A percentile compares a stretch with the other conserved stretches of the same genome.
phyloP scores from a whole-genome alignment of 2,797 vertebrate species.

The Coluber constrictor region DNA sequence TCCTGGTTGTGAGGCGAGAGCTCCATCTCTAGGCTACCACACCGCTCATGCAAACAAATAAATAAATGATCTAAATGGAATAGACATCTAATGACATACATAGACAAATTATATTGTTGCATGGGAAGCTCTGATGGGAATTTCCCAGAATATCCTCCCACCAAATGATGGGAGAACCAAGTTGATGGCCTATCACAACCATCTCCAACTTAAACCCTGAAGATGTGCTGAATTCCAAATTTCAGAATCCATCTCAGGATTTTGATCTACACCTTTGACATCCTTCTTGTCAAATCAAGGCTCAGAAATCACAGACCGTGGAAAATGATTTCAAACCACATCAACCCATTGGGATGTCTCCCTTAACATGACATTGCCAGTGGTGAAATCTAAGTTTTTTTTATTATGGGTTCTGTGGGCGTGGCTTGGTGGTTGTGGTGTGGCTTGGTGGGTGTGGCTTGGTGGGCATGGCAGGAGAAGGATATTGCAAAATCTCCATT shows the following conservation, averaged over 20 bases:
- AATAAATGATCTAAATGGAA: background rate
- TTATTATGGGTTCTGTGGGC: too few relatives aligned
- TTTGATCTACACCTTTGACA: background rate
- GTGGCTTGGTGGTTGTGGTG: too few relatives aligned
- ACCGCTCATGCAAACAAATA: background rate
- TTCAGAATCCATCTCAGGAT: background rate
- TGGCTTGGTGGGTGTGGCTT: too few relatives aligned
- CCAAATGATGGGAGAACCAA: background rate
- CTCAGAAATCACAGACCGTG: background rate
- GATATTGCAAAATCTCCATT: too few relatives aligned
- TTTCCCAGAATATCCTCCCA: background rate
- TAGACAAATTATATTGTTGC: background rate
- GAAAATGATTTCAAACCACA: background rate
- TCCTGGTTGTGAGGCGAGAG: too few relatives aligned
- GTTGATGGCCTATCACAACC: background rate
- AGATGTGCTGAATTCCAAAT: background rate
- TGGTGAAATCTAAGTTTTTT: too few relatives aligned
- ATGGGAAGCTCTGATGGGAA: background rate
- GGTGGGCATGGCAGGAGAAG: too few relatives aligned
- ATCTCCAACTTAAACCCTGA: background rate
- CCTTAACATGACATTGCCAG: background rate
- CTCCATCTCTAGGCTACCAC: background rate
- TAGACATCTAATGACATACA: background rate
- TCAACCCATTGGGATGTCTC: background rate
- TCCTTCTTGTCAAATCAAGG: background rate